phyloP scores from a whole-genome alignment of 2,797 vertebrate genomes.

The Lemur catta region DNA sequence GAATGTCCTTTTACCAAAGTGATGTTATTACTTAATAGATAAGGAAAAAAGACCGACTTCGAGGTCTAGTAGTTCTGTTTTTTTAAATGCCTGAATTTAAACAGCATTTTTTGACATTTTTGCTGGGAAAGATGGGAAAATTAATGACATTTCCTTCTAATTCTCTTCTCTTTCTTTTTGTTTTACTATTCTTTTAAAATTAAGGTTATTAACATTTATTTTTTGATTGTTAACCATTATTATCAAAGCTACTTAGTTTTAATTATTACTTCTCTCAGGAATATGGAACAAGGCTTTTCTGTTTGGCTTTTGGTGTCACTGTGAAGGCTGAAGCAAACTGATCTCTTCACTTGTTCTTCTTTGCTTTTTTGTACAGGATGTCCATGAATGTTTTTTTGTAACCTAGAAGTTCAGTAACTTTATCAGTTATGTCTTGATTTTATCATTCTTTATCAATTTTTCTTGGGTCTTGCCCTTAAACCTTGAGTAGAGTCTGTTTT shows the following conservation, averaged over 20 bases:
- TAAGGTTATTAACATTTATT: not conserved
- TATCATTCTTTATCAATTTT: not conserved
- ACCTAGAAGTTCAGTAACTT: not conserved
- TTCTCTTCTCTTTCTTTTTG: not conserved
- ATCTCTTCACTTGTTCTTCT: not conserved
- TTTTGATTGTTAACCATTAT: not conserved
- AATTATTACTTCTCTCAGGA: not conserved
- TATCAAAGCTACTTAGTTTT: not conserved
- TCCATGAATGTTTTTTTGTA: not conserved
- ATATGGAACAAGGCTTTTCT: not conserved
- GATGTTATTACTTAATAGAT: not conserved
- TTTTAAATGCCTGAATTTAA: not conserved
- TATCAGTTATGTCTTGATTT: not conserved
- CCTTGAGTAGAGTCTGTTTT: not conserved
- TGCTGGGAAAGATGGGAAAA: not conserved
- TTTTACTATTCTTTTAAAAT: not conserved
- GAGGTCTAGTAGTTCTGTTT: not conserved
- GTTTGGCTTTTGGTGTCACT: not conserved
- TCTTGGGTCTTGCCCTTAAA: not conserved
- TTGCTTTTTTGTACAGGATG: not conserved
- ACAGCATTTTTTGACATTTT: not conserved
- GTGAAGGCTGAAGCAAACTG: not conserved
- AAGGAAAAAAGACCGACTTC: not conserved
- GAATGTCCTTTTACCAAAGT: not conserved
- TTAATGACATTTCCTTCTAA: not conserved